Base-by-base conservation (phyloP, 1,140 invertebrate genomes). In the Drosophila sturtevanti region DNA sequence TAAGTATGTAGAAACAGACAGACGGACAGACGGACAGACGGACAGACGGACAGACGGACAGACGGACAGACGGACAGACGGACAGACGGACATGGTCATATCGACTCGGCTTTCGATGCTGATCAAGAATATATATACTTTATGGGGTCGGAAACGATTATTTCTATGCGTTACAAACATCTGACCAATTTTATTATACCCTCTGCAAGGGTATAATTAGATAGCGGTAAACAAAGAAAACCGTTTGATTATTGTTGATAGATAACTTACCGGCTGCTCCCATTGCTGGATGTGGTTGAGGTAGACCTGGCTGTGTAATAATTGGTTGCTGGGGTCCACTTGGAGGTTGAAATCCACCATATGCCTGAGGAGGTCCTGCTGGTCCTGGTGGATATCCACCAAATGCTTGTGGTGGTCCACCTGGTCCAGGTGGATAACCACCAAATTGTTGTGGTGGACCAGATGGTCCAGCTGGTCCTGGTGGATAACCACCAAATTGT, bases 301-400 rank as follows among this genome's bases (percentile, higher is more conserved):
- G 81, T 63, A 81, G 71, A 18, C 90, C 89, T 6, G 90, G 90
- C 56, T 91, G 90, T 12, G 77, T 77, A 35, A 91, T 35, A 21
- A 91, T 89, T 12, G 89, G 89, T 27, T 65, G 75, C 38, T 81
- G 73, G 5, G 31, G 58, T n/a, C 58, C 54, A 56, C 51, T 24
- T 3, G 63, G 63, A 24, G 37, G 69, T 18, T 38, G 74, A 65
- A 48, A 48, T 7, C 41, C 41, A 48, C 41, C 41, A 48, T 48
- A 48, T 10, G 41, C 3, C 0, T 31, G 41, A 1, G 76, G 63
- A 63, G 68, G 35, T 1, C 58, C 72, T 48, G 63, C 60, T 18
- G 75, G 72, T 21, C 72, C 72, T 7, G 72, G 72, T n/a, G 72
- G 48, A 75, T 75, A 75, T 24, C 72, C 71, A 11, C 61, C 72